Evolutionary conservation across 2,113 vertebrate genomes (phyloP), one percentile per base, ranked within the genome.

Genomic region (Zeus faber): DNA sequence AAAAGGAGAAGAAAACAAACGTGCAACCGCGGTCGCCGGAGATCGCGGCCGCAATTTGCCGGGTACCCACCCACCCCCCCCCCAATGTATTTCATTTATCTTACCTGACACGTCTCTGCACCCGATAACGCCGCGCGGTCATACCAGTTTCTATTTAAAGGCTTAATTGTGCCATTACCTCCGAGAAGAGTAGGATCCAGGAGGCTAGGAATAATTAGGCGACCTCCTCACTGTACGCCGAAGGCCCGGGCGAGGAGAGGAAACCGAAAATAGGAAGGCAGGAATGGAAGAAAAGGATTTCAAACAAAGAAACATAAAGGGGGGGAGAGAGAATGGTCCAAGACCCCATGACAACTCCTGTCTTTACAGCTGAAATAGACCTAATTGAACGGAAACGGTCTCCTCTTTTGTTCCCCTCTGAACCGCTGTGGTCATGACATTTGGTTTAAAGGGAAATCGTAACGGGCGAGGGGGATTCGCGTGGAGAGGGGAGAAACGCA

Each of bases 161-260:
- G 80, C 82, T 85, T 91, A 89, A 90, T 87, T 91, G 81, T 62
- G 27, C 70, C 62, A 65, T 60, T 69, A 76, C 65, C 46, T 64
- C 16, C 52, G 14, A 6, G 43, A 49, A 17, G 52, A 58, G 25
- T 8, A 18, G 22, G 49, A 40, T 27, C 52, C 51, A 29, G 37
- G 37, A 50, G 52, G 39, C 47, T 44, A 50, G 16, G 25, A 62
- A 56, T 86, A 83, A 77, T 73, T 81, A 83, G 82, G 84, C 84
- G 77, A 88, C 88, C 85, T 88, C 82, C 87, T 78, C 85, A 54
- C 89, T 89, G 86, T 88, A 88, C 85, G 72, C 27, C 50, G 52
- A 82, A 85, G 83, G 73, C 74, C 81, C 84, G 84, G 90, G 87
- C 75, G 85, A 83, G 80, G 87, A 85, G 80, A 76, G 87, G 79